These are phyloP conservation scores for Tipula unca DNA, from an alignment of 2,888 invertebrate genomes.

Conservation along the genomic window DNA sequence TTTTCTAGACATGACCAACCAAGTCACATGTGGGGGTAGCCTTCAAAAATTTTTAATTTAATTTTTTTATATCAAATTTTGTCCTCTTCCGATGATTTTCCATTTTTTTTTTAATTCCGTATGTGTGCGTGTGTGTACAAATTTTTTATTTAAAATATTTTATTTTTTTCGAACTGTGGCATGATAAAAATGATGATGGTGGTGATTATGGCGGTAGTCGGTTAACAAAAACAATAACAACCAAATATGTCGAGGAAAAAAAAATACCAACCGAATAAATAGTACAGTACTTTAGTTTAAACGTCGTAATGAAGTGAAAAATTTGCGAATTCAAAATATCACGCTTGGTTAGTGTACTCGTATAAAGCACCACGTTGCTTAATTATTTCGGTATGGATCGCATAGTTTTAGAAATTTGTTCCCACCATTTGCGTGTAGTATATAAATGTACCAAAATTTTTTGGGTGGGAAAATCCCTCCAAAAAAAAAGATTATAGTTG, in stretches of 20 bases:
- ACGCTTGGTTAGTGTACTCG: neutral
- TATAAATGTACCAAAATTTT: neutral
- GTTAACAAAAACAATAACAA: conserved; percentile 8
- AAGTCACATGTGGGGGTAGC: neutral
- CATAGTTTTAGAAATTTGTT: neutral
- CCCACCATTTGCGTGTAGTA: no score
- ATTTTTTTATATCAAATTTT: neutral
- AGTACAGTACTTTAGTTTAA: neutral
- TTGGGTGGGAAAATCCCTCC: neutral
- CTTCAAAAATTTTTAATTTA: neutral
- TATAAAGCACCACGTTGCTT: neutral
- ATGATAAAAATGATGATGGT: neutral
- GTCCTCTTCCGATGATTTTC: neutral
- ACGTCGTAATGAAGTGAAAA: neutral
- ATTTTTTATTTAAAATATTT: no score
- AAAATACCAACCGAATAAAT: neutral
- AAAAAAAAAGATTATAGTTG: neutral
- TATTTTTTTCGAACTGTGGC: neutral
- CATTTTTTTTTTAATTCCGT: neutral
- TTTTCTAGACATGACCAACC: no score
- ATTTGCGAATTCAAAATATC: neutral
- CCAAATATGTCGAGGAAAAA: neutral
- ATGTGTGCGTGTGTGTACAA: neutral
- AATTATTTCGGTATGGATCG: neutral
- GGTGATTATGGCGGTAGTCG: conserved; percentile 8